Evolutionary conservation across 2,797 vertebrate genomes (phyloP).

Genomic region (Xerus rutilus): DNA sequence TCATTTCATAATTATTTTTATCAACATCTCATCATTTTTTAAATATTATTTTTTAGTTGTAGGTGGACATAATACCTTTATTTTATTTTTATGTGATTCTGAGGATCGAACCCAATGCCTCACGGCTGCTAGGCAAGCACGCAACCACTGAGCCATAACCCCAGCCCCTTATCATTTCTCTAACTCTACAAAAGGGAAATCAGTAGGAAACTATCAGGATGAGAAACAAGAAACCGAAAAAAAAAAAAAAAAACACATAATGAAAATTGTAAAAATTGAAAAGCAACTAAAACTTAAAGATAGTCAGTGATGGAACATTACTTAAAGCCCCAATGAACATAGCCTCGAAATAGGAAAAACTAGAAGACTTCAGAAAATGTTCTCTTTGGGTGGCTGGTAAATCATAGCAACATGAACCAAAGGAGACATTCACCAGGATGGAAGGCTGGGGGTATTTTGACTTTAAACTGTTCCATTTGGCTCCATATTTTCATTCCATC

Average conservation of each 20-base stretch:
- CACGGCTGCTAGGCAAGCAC: too few relatives aligned
- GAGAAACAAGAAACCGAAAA: neutral
- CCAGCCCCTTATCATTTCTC: neutral
- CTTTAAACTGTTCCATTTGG: neutral
- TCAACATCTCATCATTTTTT: neutral
- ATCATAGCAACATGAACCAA: neutral
- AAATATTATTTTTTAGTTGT: neutral
- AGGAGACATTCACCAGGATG: neutral
- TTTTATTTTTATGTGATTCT: too few relatives aligned
- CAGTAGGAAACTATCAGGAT: neutral
- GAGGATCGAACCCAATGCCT: too few relatives aligned
- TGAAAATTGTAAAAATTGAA: neutral
- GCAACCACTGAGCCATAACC: too few relatives aligned
- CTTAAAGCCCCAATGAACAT: neutral
- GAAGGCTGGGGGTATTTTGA: neutral
- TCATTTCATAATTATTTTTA: neutral
- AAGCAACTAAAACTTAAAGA: neutral
- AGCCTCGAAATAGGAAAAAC: neutral
- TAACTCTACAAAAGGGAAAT: neutral
- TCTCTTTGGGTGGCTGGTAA: neutral
- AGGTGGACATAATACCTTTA: too few relatives aligned
- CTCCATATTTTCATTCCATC: conserved; percentile 4
- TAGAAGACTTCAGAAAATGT: neutral
- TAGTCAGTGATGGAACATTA: too few relatives aligned
- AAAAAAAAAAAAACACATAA: neutral